phyloP scores from a whole-genome alignment of 2,113 vertebrate genomes.

The Macquaria ambigua region DNA sequence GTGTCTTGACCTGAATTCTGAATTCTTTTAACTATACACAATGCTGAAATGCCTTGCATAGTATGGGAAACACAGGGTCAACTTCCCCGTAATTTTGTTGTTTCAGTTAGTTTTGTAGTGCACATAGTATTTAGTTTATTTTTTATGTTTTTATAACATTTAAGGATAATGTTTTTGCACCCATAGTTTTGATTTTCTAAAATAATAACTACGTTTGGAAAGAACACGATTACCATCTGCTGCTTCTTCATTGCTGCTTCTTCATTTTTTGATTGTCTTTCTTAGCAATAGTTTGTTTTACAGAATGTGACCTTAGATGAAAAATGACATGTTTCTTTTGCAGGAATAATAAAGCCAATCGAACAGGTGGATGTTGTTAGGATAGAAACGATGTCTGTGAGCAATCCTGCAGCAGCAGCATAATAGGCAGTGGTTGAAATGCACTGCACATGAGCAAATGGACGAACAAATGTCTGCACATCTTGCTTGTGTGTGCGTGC shows the following conservation, averaged over 20 bases:
- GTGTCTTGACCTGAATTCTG: constrained; percentile 6
- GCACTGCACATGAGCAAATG: not conserved
- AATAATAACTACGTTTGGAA: not conserved
- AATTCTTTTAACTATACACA: not conserved
- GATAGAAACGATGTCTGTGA: not conserved
- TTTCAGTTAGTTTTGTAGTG: not conserved
- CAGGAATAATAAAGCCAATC: not conserved
- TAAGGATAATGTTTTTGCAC: not conserved
- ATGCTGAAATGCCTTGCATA: not conserved
- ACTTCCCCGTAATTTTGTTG: not conserved
- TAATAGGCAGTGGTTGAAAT: not conserved
- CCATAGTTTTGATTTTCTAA: not conserved
- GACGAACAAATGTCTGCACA: not conserved
- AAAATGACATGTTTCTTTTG: not conserved
- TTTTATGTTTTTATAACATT: not conserved
- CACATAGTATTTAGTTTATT: not conserved
- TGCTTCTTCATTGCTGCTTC: not conserved
- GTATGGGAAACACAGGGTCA: not conserved
- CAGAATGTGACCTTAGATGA: not conserved
- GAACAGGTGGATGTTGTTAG: not conserved
- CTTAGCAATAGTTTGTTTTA: not conserved
- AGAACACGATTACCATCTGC: not conserved
- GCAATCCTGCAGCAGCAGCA: not conserved
- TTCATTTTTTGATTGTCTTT: not conserved
- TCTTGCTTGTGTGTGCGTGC: not conserved